Conservation (phyloP, 2,113 vertebrate species). For the Lonchura striata region DNA sequence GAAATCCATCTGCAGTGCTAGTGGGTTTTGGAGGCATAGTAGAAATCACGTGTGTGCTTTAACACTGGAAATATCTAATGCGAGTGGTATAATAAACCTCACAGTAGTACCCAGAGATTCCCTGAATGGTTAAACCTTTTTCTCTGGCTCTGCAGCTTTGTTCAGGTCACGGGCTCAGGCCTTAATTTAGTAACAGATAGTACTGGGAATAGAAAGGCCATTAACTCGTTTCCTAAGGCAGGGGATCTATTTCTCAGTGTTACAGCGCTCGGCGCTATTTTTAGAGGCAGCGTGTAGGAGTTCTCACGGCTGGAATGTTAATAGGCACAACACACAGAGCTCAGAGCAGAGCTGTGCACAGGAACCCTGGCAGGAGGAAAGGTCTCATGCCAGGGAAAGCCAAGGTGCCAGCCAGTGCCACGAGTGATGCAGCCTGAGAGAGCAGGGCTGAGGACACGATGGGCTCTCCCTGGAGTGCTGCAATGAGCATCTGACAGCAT, state of each 20-base stretch:
- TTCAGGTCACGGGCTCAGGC: neutral
- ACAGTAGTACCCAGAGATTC: neutral
- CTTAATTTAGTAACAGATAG: conserved; percentile 73
- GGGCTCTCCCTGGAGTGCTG: neutral
- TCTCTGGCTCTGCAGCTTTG: neutral
- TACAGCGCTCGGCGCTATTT: conserved; percentile 57
- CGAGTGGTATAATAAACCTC: neutral
- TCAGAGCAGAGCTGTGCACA: neutral
- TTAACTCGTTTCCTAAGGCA: conserved; percentile 47
- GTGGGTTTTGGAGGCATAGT: neutral
- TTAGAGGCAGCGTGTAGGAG: conserved; percentile 61
- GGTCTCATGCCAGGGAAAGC: neutral
- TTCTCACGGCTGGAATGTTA: conserved; percentile 37
- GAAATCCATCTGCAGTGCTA: neutral
- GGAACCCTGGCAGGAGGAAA: neutral
- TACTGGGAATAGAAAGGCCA: conserved; percentile 67
- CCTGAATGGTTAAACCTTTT: neutral
- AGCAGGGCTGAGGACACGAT: neutral
- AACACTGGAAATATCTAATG: neutral
- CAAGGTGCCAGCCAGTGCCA: neutral
- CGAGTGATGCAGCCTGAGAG: neutral
- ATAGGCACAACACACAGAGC: conserved; percentile 38
- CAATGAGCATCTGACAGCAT: neutral
- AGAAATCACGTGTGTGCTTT: neutral
- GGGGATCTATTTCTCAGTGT: conserved; percentile 35